Conservation (phyloP, 2,113 vertebrate genomes). For the Bostrychus sinensis region DNA sequence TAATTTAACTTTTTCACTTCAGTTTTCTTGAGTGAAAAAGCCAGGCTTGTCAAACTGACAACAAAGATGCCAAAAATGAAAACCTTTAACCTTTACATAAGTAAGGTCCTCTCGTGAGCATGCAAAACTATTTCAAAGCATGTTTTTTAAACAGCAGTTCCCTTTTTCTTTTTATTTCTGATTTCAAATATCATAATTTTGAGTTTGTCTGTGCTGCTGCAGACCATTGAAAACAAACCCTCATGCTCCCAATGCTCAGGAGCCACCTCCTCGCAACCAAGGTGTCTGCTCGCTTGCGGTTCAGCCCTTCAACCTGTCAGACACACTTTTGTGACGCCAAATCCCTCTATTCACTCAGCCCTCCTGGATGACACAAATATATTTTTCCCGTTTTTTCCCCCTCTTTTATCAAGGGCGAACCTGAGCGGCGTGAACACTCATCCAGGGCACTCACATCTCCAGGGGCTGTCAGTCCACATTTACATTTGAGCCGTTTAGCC, state of each 20-base stretch:
- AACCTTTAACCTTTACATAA: too few species aligned
- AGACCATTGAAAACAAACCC: too few species aligned
- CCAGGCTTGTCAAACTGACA: too few species aligned
- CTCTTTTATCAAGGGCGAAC: constrained; percentile 68
- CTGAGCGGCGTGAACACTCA: constrained; percentile 67
- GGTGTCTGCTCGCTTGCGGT: constrained; percentile 64
- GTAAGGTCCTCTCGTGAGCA: too few species aligned
- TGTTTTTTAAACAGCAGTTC: too few species aligned
- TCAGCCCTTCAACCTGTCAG: constrained; percentile 72
- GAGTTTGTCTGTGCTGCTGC: too few species aligned
- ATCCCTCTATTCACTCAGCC: constrained; percentile 67
- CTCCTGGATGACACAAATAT: constrained; percentile 62
- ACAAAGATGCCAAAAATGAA: too few species aligned
- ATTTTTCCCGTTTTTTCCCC: constrained; percentile 48
- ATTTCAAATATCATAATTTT: too few species aligned
- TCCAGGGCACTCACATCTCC: constrained; percentile 72
- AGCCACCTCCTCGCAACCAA: constrained; percentile 58
- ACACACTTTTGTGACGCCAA: constrained; percentile 68
- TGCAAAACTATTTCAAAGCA: too few species aligned
- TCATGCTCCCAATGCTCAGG: constrained; percentile 15
- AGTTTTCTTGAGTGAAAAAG: too few species aligned
- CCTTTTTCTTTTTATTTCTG: too few species aligned
- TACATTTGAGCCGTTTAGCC: constrained; percentile 67
- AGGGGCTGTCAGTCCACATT: constrained; percentile 75
- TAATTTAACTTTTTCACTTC: too few species aligned